phyloP scores from a whole-genome alignment of 1,140 invertebrate species.

The Bemisia tabaci region DNA sequence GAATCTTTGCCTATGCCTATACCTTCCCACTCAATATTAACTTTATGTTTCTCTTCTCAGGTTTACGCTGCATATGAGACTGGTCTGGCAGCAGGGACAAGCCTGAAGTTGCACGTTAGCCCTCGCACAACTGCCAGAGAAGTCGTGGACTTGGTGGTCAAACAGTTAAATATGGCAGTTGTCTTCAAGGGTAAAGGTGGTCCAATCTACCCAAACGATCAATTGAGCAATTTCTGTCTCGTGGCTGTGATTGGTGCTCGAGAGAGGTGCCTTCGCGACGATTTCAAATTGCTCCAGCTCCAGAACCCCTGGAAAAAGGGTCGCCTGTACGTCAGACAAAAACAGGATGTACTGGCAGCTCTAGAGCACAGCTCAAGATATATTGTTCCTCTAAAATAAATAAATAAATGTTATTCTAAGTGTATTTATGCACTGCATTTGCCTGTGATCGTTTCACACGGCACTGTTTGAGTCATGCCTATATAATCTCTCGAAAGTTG shows the following conservation, averaged over 20 bases:
- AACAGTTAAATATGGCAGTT: slow-evolving; percentile 86
- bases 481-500: no score
- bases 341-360: slow-evolving; percentile 73
- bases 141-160: slow-evolving; percentile 85
- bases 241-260: slow-evolving; percentile 86
- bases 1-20: no score
- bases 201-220: slow-evolving; percentile 66
- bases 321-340: slow-evolving; percentile 74
- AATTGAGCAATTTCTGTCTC: slow-evolving; percentile 75
- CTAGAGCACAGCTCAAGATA: slow-evolving; percentile 46
- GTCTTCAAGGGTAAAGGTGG: slow-evolving; percentile 69
- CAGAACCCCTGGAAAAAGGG: slow-evolving; percentile 94
- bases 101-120: slow-evolving; percentile 83
- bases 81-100: slow-evolving; percentile 78
- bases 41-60: slow-evolving; percentile 37
- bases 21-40: no score
- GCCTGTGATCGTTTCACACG: no score
- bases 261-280: slow-evolving; percentile 79
- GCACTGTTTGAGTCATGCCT: no score
- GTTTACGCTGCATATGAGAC: slow-evolving; percentile 93
- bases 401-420: not conserved
- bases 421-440: no score
- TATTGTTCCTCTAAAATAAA: not conserved
- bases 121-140: slow-evolving; percentile 78
- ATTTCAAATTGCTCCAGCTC: slow-evolving; percentile 79